Base-by-base conservation (phyloP, 1,140 invertebrate species). In the Drosophila sproati region DNA sequence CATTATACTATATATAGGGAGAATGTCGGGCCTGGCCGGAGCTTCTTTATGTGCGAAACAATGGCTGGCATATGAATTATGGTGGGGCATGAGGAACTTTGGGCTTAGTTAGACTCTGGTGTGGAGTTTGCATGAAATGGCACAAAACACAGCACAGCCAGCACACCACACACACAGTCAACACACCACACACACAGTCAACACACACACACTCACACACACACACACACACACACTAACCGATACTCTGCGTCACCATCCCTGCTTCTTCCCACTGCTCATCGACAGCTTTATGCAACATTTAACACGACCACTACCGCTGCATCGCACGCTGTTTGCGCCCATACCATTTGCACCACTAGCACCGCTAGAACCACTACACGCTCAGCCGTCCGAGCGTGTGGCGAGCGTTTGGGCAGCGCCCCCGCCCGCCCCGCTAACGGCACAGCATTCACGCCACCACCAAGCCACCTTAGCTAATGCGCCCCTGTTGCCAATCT, bases 291-390 rank as follows among this genome's bases (percentile, higher is more conserved):
- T 89, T 72, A 90, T 90, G 80, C 86, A 80, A 86, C 85, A 85
- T 52, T 63, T 89, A 89, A 89, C 85, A 83, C 86, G 82, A 43
- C 86, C 86, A 82, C 82, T 74, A 69, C 85, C 86, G 81, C 60
- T 86, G 76, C 85, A 85, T 72, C 85, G 81, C 73, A 90, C 78
- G 28, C 69, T 86, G 51, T 82, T 82, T 50, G 77, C 73, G 73
- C 77, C 73, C 50, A 70, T 73, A 43, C 69, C 79, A 77, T 77
- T 79, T 45, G 75, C 82, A 86, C 82, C 78, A 69, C 56, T 82
- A 28, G 78, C 82, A 69, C 82, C 82, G 55, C 54, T 90, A 55
- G 82, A 91, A 57, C 90, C 87, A 35, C 43, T 88, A 47, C 86
- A 87, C 62, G 73, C 73, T 31, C 90, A 91, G 77, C 69, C 89